These are phyloP conservation scores for Prunella himalayana DNA, from an alignment of 2,113 vertebrate species.

Conservation along the genomic window DNA sequence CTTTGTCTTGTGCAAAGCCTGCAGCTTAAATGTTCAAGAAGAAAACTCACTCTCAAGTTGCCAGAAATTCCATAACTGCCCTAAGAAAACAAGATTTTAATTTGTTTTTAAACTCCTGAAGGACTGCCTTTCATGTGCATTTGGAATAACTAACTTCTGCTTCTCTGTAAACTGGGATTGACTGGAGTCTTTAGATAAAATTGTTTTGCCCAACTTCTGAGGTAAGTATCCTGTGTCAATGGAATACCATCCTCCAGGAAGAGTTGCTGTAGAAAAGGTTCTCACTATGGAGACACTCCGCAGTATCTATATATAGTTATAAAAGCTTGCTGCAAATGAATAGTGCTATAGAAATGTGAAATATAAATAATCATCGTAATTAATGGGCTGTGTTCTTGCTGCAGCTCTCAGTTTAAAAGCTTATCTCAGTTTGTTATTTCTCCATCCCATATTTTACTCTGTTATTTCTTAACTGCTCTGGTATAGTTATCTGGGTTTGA, in stretches of 20 bases:
- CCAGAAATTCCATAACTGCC: not conserved
- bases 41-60: not conserved
- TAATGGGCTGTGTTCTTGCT: not conserved
- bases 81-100: not conserved
- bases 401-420: not conserved
- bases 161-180: not conserved
- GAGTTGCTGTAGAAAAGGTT: not conserved
- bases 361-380: slow-evolving; percentile 30
- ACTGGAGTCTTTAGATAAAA: not conserved
- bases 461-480: not conserved
- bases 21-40: not conserved
- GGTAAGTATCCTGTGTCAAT: not conserved
- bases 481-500: not conserved
- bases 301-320: not conserved
- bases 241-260: not conserved
- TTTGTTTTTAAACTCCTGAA: not conserved
- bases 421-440: not conserved
- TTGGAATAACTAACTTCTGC: not conserved
- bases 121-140: not conserved
- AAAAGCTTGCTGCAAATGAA: not conserved
- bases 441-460: not conserved
- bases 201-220: not conserved
- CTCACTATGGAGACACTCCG: not conserved
- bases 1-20: not conserved
- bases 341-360: not conserved